Conservation (phyloP, 2,797 vertebrate species). For the Oophaga sylvatica region DNA sequence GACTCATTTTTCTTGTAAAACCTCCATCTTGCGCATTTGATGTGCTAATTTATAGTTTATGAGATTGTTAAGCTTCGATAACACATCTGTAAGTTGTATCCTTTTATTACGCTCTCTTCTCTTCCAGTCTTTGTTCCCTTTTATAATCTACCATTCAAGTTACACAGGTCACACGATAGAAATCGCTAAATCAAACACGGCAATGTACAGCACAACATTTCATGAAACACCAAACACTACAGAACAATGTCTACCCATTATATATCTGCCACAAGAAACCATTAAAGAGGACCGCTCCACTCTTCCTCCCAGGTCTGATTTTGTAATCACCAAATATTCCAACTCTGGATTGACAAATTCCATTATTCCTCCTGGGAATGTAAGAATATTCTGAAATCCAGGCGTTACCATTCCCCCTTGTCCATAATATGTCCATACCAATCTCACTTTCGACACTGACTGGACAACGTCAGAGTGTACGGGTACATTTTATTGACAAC, state of each 20-base stretch:
- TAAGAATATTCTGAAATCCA: not conserved
- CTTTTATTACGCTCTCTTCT: not conserved
- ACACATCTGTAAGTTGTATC: not conserved
- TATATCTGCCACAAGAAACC: not conserved
- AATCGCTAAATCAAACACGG: conserved; percentile 10
- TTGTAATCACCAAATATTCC: not conserved
- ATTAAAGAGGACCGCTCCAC: not conserved
- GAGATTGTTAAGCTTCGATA: not conserved
- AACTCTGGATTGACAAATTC: not conserved
- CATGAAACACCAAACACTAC: not conserved
- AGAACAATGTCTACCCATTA: not conserved
- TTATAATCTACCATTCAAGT: not conserved
- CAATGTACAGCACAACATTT: conserved; percentile 67
- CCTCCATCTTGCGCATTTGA: not conserved
- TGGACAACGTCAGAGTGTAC: not conserved
- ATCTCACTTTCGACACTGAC: not conserved
- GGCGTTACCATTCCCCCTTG: no score
- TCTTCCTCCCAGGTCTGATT: no score
- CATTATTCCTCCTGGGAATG: not conserved
- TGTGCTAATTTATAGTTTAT: not conserved
- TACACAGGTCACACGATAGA: not conserved
- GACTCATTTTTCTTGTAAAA: not conserved
- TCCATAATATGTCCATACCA: not conserved
- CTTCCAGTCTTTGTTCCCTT: no score
- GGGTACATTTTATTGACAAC: not conserved